Evolutionary conservation across 35 echinoderm and acorn worm genomes (phyloP).

Genomic region (Diadema setosum): DNA sequence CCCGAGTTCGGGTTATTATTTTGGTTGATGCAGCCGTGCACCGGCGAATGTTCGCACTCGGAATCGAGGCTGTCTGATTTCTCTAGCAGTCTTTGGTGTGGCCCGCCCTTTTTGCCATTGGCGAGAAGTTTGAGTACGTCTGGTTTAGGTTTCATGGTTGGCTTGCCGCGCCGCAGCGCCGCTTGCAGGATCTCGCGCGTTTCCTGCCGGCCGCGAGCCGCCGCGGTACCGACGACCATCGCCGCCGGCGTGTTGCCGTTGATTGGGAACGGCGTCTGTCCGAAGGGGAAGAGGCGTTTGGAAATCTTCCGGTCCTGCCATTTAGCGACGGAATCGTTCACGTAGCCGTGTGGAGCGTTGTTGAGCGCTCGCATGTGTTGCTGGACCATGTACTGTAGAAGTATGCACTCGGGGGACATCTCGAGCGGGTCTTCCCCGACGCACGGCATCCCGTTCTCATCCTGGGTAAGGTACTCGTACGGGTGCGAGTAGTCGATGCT

Average conservation of each 20-base stretch:
- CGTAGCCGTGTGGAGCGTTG: slow-evolving; percentile 7
- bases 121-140: neutral
- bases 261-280: neutral
- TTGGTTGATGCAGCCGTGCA: neutral
- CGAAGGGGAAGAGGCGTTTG: neutral
- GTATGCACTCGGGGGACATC: neutral
- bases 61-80: neutral
- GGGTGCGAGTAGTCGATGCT: slow-evolving; percentile 23
- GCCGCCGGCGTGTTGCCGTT: slow-evolving; percentile 1
- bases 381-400: slow-evolving; percentile 21
- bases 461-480: neutral
- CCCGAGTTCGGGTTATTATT: neutral
- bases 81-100: neutral
- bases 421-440: neutral
- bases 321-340: slow-evolving; percentile 1
- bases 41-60: neutral
- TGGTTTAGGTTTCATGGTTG: slow-evolving; percentile 4
- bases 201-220: neutral
- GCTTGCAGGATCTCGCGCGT: neutral
- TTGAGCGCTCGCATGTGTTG: slow-evolving; percentile 1
- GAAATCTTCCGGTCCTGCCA: neutral
- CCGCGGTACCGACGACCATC: neutral
- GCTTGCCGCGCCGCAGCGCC: neutral
- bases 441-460: neutral
- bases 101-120: neutral